phyloP scores from a whole-genome alignment of 2,888 invertebrate genomes.

The Loripinus fragilis region DNA sequence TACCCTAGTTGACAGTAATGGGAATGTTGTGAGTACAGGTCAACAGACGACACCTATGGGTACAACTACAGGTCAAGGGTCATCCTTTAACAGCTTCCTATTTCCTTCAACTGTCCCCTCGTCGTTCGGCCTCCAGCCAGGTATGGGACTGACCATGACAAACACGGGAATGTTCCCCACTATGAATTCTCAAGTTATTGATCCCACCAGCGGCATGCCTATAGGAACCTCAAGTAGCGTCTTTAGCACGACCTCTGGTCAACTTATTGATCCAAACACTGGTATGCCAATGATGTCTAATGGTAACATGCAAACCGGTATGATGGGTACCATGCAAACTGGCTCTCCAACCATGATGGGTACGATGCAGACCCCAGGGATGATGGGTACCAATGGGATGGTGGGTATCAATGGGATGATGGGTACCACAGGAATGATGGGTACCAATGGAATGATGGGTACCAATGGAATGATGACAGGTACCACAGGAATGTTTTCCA shows the following conservation, averaged over 20 bases:
- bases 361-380: neutral
- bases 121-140: neutral
- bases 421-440: neutral
- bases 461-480: no score
- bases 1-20: neutral
- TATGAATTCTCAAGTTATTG: neutral
- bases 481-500: neutral
- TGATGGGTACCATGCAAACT: neutral
- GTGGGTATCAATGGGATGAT: neutral
- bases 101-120: neutral
- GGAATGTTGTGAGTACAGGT: neutral
- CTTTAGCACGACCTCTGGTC: neutral
- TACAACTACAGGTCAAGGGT: neutral
- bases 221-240: neutral
- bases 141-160: neutral
- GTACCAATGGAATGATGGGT: neutral
- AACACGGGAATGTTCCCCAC: neutral
- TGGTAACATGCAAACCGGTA: neutral
- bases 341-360: no score
- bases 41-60: neutral
- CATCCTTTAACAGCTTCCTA: neutral
- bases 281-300: neutral
- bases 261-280: neutral
- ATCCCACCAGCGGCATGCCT: constrained; percentile 3
- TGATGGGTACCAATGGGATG: neutral